phyloP scores from a whole-genome alignment of 2,113 vertebrate genomes.

The Tachysurus vachellii region DNA sequence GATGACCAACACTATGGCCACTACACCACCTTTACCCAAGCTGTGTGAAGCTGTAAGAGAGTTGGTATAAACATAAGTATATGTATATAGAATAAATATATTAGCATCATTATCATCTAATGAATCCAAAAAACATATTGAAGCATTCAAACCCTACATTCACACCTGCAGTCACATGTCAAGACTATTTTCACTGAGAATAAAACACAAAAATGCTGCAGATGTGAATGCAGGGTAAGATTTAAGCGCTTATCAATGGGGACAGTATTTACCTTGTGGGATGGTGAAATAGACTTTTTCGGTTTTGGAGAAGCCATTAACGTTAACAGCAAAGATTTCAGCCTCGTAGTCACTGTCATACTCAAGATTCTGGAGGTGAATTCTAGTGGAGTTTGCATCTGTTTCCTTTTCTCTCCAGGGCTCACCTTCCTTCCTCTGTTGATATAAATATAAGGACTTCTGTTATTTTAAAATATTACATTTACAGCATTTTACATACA shows the following conservation, averaged over 20 bases:
- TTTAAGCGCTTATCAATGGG: neutral
- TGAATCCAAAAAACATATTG: neutral
- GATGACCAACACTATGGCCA: constrained; percentile 73
- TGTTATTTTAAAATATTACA: neutral
- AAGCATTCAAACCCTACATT: neutral
- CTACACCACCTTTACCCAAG: constrained; percentile 72
- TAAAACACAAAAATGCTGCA: neutral
- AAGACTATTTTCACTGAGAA: neutral
- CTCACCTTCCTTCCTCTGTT: constrained; percentile 59
- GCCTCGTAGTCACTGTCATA: constrained; percentile 66
- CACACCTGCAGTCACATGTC: neutral
- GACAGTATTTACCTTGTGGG: constrained; percentile 45
- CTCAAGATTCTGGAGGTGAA: constrained; percentile 64
- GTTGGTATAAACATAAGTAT: neutral
- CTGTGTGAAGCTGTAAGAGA: constrained; percentile 42
- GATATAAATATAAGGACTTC: neutral
- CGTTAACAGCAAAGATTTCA: constrained; percentile 67
- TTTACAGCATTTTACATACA: no score
- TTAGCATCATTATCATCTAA: neutral
- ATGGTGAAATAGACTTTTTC: constrained; percentile 64
- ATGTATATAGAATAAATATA: neutral
- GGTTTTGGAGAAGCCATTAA: constrained; percentile 67
- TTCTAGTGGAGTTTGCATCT: constrained; percentile 24
- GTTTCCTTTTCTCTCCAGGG: constrained; percentile 64
- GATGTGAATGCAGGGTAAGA: neutral